Percentiles rank a stretch among this genome's conserved stretches.
These are phyloP conservation scores for Steinernema scapterisci DNA, from an alignment of 2,888 invertebrate genomes.

Conservation along the genomic window DNA sequence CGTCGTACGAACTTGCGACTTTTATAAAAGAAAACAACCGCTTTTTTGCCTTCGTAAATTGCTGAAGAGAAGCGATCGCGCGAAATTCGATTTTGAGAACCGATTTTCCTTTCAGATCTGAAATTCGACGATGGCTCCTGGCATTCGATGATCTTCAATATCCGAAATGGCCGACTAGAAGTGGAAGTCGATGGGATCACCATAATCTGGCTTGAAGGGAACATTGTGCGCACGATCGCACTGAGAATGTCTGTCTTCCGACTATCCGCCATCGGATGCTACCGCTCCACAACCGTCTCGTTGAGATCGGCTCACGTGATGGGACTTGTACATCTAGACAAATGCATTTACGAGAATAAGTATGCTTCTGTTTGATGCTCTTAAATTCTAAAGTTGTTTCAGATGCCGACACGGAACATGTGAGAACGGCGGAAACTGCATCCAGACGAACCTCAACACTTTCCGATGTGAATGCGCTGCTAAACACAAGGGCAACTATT, in stretches of 20 bases:
- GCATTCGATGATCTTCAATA: conserved; percentile 61
- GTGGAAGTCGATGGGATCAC: conserved; percentile 62
- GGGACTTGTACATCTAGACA: conserved; percentile 50
- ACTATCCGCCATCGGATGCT: conserved; percentile 57
- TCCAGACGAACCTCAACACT: conserved; percentile 51
- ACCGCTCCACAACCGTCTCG: conserved; percentile 61
- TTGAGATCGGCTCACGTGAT: conserved; percentile 48
- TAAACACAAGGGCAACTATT: conserved; percentile 59
- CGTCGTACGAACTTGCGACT: too few relatives aligned
- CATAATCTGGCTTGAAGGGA: conserved; percentile 62
- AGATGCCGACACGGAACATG: conserved; percentile 62
- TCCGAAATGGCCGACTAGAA: conserved; percentile 61
- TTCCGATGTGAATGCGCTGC: conserved; percentile 55
- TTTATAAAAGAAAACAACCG: too few relatives aligned
- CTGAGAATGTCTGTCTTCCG: conserved; percentile 54
- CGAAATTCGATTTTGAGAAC: too few relatives aligned
- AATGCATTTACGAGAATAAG: conserved; percentile 52
- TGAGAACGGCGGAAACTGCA: conserved; percentile 57
- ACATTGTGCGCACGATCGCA: conserved; percentile 46
- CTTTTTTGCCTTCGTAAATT: too few relatives aligned
- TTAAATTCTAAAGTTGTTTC: too few relatives aligned
- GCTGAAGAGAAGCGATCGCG: too few relatives aligned
- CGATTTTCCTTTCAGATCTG: neutral
- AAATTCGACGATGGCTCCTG: conserved; percentile 53
- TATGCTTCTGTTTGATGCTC: conserved; percentile 22